Evolutionary conservation across 2,113 vertebrate genomes (phyloP), one percentile per base, ranked within the genome.

Genomic region (Ariopsis seemanni): DNA sequence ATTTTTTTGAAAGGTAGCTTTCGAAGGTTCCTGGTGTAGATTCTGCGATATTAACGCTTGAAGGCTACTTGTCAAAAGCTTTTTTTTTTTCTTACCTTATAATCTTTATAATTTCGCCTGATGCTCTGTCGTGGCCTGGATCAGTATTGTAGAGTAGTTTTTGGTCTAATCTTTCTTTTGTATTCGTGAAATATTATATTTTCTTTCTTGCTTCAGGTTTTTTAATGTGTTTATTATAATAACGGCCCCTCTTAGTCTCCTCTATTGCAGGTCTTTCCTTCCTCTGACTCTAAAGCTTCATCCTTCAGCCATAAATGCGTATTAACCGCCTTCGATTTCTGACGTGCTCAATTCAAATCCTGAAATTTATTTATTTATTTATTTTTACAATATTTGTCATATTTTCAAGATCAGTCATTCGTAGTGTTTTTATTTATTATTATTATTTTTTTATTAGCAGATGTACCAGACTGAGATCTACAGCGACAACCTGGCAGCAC

Each of bases 401-500:
- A 65, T 62, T 5, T 55, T 30, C 20, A 1, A 65, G 57, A 22
- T 34, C 62, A 27, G 72, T 65, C 50, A 55, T 20, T 12, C 67
- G 8, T 50, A 75, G 42, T 42, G 42, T 83, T 89, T 83, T 30
- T 65, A 14, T 30, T 57, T 27, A 55, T 90, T 71, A n/a, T 34
- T 34, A 1, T 34, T 1, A 34, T 34, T 34, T 8, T 67, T 85
- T 89, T 50, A 94, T 77, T 5, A 78, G 25, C 94, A 99, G 98
- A 96, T 96, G 8, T 97, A 96, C 91, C 96, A 96, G 92, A 99
- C 98, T 89, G 98, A 99, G 86, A 95, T 95, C 0, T 97, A 97
- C 86, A 84, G 92, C 74, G 91, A 91, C 0, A 97, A 98, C 85
- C 96, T 96, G 80, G 89, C 89, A 0, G 94, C 94, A 85, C 96